Evolutionary conservation across 2,888 invertebrate genomes (phyloP), one percentile per base, ranked within the genome.

Genomic region (Conops quadrifasciatus): DNA sequence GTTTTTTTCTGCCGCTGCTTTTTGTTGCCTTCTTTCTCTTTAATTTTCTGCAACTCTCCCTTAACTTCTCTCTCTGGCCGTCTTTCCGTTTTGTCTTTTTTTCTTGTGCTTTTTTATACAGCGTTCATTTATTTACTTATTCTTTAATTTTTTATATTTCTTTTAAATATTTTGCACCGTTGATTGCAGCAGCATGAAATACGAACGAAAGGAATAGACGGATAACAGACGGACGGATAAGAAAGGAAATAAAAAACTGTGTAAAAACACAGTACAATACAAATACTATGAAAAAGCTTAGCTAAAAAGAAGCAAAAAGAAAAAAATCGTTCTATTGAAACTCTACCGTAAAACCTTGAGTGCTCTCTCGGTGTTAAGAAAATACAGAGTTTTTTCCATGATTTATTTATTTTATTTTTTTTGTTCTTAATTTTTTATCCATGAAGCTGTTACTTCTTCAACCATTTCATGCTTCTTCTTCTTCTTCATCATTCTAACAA

Each of bases 121-220:
- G 59, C 19, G 24, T 63, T 45, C 63, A 47, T 63, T 63, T 63
- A 47, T 63, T 63, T 47, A 63, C n/a, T 63, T 63, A 62, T 62
- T 45, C 62, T 62, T 43, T 63, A 21, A 47, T 47, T 47, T 63
- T 63, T 47, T 63, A 21, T 11, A 47, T 45, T 45, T 24, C 13
- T 47, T 63, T 26, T 16, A 47, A 63, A 63, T 63, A 24, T 63
- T 63, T 45, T 63, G 26, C 63, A 63, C 63, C 63, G n/a, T 24
- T 26, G 63, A 63, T 26, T 63, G n/a, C 58, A 28, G 24, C 13
- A 5, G 28, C 7, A 15, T 16, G 26, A 28, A 24, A 26, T 16
- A 28, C 26, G 58, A 13, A 53, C 49, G 53, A n/a, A 56, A 2
- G 7, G 28, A 58, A 58, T 26, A 15, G 49, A n/a, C 24, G 19